Evolutionary conservation across 2,113 vertebrate species (phyloP).

Genomic region (Ginglymostoma cirratum): DNA sequence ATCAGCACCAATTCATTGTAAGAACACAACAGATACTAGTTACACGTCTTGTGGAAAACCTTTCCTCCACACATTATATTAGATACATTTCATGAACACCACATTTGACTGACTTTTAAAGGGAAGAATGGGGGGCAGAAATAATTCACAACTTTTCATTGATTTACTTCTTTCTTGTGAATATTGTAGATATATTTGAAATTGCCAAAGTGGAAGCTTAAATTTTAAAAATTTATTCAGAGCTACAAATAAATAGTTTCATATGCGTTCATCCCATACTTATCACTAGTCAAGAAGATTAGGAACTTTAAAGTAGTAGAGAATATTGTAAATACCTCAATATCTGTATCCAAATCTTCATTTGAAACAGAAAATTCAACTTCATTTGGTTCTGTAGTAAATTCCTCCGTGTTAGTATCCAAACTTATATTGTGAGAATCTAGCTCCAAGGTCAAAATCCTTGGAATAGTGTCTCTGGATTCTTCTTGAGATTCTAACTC

Average conservation of each 20-base stretch:
- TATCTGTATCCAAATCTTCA: constrained; percentile 56
- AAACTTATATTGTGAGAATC: accelerated
- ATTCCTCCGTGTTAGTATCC: background rate
- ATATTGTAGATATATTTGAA: background rate
- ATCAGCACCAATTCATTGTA: background rate
- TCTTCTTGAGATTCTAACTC: constrained; percentile 28
- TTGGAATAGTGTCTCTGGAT: background rate
- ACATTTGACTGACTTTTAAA: background rate
- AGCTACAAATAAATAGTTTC: background rate
- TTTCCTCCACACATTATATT: background rate
- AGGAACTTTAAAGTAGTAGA: background rate
- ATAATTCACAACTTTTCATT: background rate
- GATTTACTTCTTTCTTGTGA: background rate
- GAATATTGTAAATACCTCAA: constrained; percentile 60
- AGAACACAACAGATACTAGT: background rate
- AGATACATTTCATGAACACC: background rate
- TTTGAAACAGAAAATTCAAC: background rate
- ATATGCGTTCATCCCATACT: background rate
- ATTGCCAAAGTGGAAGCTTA: background rate
- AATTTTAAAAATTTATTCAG: background rate
- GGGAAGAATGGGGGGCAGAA: background rate
- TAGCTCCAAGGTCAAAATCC: background rate
- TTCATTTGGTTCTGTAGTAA: background rate
- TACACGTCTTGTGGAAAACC: background rate
- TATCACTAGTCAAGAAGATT: no score